phyloP scores from a whole-genome alignment of 2,797 vertebrate species.

The Thalassophryne amazonica region DNA sequence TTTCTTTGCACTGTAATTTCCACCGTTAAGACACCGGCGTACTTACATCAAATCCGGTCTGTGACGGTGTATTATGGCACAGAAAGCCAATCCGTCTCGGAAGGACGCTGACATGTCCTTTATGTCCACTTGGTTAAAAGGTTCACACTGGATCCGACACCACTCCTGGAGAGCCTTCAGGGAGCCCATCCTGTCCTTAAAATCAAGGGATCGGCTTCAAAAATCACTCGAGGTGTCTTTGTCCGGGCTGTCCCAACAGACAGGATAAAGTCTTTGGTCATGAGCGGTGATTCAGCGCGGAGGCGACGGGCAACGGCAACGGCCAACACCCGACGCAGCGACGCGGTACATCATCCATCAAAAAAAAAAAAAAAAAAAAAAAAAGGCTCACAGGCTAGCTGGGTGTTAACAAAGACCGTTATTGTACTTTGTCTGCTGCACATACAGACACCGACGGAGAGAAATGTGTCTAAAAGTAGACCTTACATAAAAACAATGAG shows the following conservation, averaged over 20 bases:
- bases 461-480: neutral
- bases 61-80: constrained; percentile 93
- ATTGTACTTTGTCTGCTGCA: neutral
- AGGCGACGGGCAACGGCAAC: constrained; percentile 5
- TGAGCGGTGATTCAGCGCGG: constrained; percentile 10
- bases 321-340: constrained; percentile 56
- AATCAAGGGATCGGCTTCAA: neutral
- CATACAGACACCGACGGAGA: neutral
- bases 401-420: constrained; percentile 31
- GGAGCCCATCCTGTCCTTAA: constrained; percentile 79
- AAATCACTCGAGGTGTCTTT: neutral
- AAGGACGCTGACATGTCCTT: constrained; percentile 92
- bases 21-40: neutral
- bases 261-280: neutral
- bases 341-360: constrained; percentile 26
- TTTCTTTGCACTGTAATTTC: neutral
- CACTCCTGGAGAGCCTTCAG: constrained; percentile 91
- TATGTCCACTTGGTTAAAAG: constrained; percentile 86
- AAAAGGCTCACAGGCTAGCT: constrained; percentile 12
- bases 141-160: constrained; percentile 89
- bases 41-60: constrained; percentile 95
- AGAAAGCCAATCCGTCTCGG: constrained; percentile 93
- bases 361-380: constrained; percentile 36
- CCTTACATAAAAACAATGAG: neutral
- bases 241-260: neutral